phyloP scores from a whole-genome alignment of 2,888 invertebrate genomes.

The Drosophila basisetae region DNA sequence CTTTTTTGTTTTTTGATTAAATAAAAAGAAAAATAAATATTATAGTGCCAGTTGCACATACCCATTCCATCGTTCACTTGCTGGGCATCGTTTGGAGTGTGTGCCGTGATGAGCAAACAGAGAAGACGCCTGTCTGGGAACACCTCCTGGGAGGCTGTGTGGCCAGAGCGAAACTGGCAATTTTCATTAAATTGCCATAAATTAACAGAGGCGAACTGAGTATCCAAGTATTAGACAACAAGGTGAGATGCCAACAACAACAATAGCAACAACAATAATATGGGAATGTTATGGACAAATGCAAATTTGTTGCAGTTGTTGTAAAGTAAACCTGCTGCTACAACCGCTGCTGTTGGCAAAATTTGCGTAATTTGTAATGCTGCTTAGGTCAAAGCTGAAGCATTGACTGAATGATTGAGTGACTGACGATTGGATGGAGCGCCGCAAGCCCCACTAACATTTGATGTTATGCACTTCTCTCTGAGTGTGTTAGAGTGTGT shows the following conservation, averaged over 20 bases:
- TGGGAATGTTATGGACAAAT: conserved; percentile 49
- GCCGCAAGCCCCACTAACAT: conserved; percentile 61
- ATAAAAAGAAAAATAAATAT: not conserved
- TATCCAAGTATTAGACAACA: conserved; percentile 63
- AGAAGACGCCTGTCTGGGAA: conserved; percentile 31
- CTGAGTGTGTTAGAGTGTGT: conserved; percentile 5
- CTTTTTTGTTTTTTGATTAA: not conserved
- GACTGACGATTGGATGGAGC: conserved; percentile 47
- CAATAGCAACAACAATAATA: conserved; percentile 29
- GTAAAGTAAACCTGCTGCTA: conserved; percentile 18
- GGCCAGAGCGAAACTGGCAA: conserved; percentile 42
- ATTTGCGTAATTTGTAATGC: conserved; percentile 73
- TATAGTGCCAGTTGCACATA: not conserved
- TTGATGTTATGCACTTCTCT: conserved; percentile 74
- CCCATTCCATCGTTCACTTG: not conserved
- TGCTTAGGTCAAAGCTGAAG: conserved; percentile 54
- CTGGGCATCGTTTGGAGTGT: conserved; percentile 1
- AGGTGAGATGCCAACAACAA: conserved; percentile 57
- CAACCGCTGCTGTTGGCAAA: conserved; percentile 68
- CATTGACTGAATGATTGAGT: conserved; percentile 50
- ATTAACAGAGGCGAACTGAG: conserved; percentile 53
- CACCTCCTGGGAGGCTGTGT: conserved; percentile 41
- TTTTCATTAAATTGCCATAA: conserved; percentile 76
- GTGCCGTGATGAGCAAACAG: conserved; percentile 50
- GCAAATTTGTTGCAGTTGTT: conserved; percentile 49